Conservation (phyloP, 2,113 vertebrate genomes). For the Zapus hudsonius region DNA sequence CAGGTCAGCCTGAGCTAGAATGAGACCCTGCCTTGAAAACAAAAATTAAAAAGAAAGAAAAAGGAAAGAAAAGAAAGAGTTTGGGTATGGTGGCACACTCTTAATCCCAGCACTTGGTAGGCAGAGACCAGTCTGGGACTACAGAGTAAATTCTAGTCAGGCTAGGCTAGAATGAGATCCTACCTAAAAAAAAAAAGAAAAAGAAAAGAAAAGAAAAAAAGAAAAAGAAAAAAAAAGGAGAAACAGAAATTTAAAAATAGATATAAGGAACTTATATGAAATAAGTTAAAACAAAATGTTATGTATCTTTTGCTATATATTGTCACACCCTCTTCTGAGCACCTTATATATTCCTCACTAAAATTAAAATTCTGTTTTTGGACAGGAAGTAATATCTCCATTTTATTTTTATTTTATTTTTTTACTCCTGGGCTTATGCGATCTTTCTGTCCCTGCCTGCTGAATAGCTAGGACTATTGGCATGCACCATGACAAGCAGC, state of each 20-base stretch:
- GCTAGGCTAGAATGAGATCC: too few species aligned
- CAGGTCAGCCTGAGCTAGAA: too few species aligned
- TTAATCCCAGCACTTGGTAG: too few species aligned
- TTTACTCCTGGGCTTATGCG: not conserved
- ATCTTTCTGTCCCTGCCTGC: not conserved
- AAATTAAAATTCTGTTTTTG: slow-evolving; percentile 40
- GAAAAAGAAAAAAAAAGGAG: too few species aligned
- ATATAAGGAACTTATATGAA: not conserved
- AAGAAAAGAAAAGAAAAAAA: too few species aligned
- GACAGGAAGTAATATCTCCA: slow-evolving; percentile 8
- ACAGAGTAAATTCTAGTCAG: too few species aligned
- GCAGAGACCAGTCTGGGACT: too few species aligned
- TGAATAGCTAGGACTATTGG: not conserved
- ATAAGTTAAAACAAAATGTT: slow-evolving; percentile 3
- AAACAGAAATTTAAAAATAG: too few species aligned
- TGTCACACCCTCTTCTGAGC: not conserved
- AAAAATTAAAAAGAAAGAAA: not conserved
- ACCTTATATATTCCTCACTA: slow-evolving; percentile 3
- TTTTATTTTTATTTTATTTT: not conserved
- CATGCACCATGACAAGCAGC: not conserved
- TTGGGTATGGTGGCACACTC: too few species aligned
- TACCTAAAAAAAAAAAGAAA: not conserved
- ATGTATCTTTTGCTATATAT: not conserved
- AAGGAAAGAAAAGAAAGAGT: too few species aligned
- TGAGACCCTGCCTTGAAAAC: too few species aligned